Conservation (phyloP, 2,113 vertebrate genomes). For the Martes martes region DNA sequence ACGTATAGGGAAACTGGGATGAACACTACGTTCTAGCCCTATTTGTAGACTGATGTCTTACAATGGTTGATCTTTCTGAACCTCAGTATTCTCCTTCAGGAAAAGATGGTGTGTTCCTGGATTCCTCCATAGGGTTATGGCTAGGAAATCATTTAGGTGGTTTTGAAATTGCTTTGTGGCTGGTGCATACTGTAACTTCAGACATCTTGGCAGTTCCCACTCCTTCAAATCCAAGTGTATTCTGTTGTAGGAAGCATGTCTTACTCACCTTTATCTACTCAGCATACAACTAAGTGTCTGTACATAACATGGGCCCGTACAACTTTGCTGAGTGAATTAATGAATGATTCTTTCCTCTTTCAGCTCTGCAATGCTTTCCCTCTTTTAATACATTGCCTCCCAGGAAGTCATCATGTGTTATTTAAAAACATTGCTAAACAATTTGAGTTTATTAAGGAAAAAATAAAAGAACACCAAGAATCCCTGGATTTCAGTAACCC, state of each 20-base stretch:
- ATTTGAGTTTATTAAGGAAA: slow-evolving; percentile 73
- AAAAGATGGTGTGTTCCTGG: neutral
- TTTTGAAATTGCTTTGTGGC: neutral
- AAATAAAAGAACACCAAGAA: slow-evolving; percentile 81
- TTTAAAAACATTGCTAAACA: slow-evolving; percentile 46
- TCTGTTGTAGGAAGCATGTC: neutral
- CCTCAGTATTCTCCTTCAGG: neutral
- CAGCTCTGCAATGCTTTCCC: slow-evolving; percentile 88
- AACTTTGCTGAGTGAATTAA: neutral
- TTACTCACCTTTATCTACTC: neutral
- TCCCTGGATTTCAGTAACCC: slow-evolving; percentile 79
- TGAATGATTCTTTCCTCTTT: slow-evolving; percentile 21
- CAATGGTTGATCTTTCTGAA: neutral
- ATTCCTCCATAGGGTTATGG: neutral
- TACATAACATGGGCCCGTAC: rapidly evolving
- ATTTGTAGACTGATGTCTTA: neutral
- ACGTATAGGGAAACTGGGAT: neutral
- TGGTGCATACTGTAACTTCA: neutral
- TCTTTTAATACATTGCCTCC: slow-evolving; percentile 78
- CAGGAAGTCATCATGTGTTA: slow-evolving; percentile 80
- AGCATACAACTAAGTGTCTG: neutral
- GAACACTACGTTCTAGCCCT: neutral
- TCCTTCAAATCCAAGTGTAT: neutral
- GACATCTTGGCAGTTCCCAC: neutral
- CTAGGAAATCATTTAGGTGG: neutral